Percentiles rank a stretch among this genome's conserved stretches.
Evolutionary conservation across 2,888 invertebrate species (phyloP).

Genomic region (Ditula angustiorana): DNA sequence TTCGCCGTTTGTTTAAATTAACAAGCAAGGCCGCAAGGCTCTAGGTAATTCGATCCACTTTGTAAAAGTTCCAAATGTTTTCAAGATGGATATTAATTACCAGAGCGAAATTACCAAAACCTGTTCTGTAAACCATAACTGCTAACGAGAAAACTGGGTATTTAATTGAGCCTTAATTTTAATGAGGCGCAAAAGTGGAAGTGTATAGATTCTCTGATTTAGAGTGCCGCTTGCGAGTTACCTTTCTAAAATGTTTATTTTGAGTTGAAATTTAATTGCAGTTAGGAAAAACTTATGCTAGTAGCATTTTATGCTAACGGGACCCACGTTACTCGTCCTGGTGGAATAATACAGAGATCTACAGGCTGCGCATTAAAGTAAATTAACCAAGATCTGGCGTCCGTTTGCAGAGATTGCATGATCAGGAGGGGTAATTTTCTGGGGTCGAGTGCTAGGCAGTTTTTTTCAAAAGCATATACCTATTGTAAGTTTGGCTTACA

Average conservation of each 20-base stretch:
- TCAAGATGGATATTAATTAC: conserved; percentile 36
- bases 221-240: background rate
- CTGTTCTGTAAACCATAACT: conserved; percentile 23
- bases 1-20: conserved; percentile 37
- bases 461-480: background rate
- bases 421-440: background rate
- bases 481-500: too few species aligned
- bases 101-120: conserved; percentile 19
- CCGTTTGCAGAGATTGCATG: background rate
- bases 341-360: background rate
- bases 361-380: conserved; percentile 1
- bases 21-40: conserved; percentile 34
- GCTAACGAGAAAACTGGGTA: conserved; percentile 13
- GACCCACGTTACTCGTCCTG: background rate
- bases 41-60: conserved; percentile 36
- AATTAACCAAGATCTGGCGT: background rate
- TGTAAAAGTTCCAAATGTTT: conserved; percentile 33
- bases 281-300: background rate
- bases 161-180: conserved; percentile 17
- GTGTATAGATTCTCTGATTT: background rate
- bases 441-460: background rate
- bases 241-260: background rate
- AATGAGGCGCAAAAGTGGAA: conserved; percentile 2
- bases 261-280: background rate
- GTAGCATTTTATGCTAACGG: background rate